Percentiles rank a stretch among this genome's conserved stretches.
Conservation (phyloP, 2,113 vertebrate genomes). For the Prietella phreatophila region DNA sequence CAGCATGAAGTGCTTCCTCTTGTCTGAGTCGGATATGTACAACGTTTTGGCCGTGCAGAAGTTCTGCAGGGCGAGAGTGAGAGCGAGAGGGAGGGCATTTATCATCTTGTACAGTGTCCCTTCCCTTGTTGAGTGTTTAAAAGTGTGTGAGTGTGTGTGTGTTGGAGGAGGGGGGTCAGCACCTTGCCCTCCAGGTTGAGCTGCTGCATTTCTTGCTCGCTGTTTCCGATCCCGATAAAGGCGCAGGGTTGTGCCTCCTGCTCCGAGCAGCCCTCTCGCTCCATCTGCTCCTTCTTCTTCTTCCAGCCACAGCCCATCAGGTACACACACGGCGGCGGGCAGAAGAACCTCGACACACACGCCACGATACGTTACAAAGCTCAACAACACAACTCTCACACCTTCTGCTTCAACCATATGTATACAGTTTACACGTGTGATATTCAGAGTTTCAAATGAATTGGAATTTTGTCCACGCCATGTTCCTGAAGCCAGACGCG, state of each 20-base stretch:
- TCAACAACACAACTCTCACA: neutral
- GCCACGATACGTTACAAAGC: neutral
- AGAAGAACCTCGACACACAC: conserved; percentile 85
- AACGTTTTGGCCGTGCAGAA: conserved; percentile 97
- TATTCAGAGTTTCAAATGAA: neutral
- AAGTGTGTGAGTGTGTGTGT: neutral
- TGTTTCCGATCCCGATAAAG: conserved; percentile 97
- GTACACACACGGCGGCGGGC: conserved; percentile 94
- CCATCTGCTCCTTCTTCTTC: conserved; percentile 96
- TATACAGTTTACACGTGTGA: neutral
- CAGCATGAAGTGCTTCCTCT: conserved; percentile 98
- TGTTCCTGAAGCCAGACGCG: neutral
- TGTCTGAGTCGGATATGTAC: conserved; percentile 96
- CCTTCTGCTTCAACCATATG: neutral
- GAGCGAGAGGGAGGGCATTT: neutral
- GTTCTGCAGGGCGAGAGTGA: conserved; percentile 74
- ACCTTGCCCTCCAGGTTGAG: conserved; percentile 98
- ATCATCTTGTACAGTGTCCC: neutral
- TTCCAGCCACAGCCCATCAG: conserved; percentile 97
- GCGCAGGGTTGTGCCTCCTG: conserved; percentile 95
- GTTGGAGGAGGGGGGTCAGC: neutral
- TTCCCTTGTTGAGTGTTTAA: neutral
- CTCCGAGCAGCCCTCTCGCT: conserved; percentile 90
- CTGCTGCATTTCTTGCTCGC: conserved; percentile 97
- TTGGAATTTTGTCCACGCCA: neutral